These are phyloP conservation scores for Coecobrya sp. DNA, from an alignment of 2,888 invertebrate genomes.

Conservation along the genomic window DNA sequence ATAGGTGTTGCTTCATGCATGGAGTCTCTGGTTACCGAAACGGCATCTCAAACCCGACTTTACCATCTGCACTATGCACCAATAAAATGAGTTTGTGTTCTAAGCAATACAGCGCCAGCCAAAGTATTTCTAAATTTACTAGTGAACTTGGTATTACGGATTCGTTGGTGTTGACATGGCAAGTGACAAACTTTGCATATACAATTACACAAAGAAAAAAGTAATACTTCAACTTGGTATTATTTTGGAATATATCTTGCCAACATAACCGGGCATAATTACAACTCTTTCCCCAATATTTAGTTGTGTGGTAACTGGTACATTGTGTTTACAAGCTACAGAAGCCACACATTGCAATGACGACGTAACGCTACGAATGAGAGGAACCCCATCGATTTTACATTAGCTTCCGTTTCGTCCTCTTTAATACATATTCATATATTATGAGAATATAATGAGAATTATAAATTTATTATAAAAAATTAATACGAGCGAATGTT, in stretches of 20 bases:
- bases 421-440: background rate
- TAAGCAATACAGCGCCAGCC: too few relatives aligned
- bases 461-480: conserved; percentile 63
- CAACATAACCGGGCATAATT: too few relatives aligned
- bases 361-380: background rate
- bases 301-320: background rate
- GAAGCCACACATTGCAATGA: background rate
- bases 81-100: too few relatives aligned
- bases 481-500: conserved; percentile 71
- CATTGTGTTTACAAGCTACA: background rate
- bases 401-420: conserved; percentile 70
- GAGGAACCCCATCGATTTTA: conserved; percentile 49
- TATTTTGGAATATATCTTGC: too few relatives aligned
- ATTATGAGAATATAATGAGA: conserved; percentile 48
- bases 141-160: too few relatives aligned
- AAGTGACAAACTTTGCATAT: conserved; percentile 10
- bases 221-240: too few relatives aligned
- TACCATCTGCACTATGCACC: too few relatives aligned
- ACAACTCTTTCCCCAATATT: background rate
- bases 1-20: background rate
- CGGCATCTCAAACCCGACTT: background rate
- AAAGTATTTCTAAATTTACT: too few relatives aligned
- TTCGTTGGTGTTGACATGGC: background rate
- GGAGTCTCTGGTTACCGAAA: background rate
- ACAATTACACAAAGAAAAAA: background rate